phyloP scores from a whole-genome alignment of 2,113 vertebrate genomes.

The Leucoraja erinaceus region DNA sequence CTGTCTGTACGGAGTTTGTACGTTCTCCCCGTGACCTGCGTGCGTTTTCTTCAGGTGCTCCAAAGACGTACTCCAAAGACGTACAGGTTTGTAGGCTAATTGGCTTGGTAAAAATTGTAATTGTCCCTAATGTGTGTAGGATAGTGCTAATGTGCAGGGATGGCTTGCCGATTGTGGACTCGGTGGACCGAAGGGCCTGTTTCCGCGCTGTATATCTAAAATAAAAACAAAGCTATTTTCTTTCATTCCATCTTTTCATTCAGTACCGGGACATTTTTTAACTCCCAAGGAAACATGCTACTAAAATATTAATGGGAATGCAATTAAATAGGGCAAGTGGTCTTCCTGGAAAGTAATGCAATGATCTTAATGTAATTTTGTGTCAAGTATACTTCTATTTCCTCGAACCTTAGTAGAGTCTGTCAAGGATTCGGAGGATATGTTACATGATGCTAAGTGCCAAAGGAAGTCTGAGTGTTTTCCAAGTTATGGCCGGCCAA shows the following conservation, averaged over 20 bases:
- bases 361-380: neutral
- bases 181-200: no score
- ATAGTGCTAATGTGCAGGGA: no score
- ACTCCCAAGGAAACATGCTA: neutral
- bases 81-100: no score
- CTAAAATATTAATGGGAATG: slow-evolving; percentile 8
- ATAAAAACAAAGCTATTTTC: neutral
- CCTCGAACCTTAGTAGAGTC: neutral
- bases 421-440: neutral
- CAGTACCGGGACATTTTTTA: neutral
- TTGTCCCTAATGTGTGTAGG: no score
- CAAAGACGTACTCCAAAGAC: no score
- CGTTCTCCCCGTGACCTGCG: no score
- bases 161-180: no score
- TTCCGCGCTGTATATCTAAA: no score
- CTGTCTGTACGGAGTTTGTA: no score
- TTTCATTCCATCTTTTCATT: neutral
- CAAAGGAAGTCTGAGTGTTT: neutral
- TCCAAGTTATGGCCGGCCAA: neutral
- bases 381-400: neutral
- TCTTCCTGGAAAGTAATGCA: neutral
- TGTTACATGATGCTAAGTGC: slow-evolving; percentile 6
- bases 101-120: no score
- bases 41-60: no score
- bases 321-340: neutral